A percentile compares a stretch with the other conserved stretches of the same genome.
phyloP scores from a whole-genome alignment of 1,140 invertebrate genomes.

The Panulirus ornatus region DNA sequence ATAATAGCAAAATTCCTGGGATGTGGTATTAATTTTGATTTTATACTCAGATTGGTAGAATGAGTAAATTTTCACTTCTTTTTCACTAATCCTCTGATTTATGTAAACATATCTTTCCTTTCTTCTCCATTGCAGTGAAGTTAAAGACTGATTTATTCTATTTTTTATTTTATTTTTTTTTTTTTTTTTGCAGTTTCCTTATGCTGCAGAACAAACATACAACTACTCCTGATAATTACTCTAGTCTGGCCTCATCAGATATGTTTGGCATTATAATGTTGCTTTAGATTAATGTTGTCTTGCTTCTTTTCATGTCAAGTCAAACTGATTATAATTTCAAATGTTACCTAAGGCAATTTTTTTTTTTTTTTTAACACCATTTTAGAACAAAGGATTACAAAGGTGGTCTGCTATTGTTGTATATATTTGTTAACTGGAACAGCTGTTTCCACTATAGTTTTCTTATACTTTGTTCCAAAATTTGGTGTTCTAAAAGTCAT shows the following conservation, averaged over 20 bases:
- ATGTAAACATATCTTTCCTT: not conserved
- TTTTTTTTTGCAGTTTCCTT: constrained; percentile 15
- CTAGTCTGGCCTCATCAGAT: constrained; percentile 72
- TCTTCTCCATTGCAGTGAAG: not conserved
- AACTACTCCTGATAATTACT: constrained; percentile 70
- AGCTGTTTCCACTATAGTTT: constrained; percentile 44
- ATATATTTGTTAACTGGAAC: constrained; percentile 65
- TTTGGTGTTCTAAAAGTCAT: constrained; percentile 48
- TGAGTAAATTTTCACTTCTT: too few relatives aligned
- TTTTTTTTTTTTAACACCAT: constrained; percentile 9
- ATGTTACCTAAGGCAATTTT: constrained; percentile 37
- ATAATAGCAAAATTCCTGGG: too few relatives aligned
- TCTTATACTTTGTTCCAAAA: constrained; percentile 53
- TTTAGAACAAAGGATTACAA: constrained; percentile 32
- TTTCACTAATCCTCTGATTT: too few relatives aligned
- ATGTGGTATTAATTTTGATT: too few relatives aligned
- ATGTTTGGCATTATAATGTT: constrained; percentile 71
- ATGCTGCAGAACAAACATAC: constrained; percentile 58
- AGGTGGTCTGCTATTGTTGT: constrained; percentile 57
- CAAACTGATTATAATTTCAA: constrained; percentile 25
- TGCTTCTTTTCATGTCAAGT: constrained; percentile 9
- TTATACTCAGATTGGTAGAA: too few relatives aligned
- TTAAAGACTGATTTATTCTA: not conserved
- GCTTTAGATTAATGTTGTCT: constrained; percentile 54
- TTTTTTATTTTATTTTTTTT: too few relatives aligned